phyloP scores from a whole-genome alignment of 2,888 invertebrate genomes.

The Hirtodrosophila alboralis region DNA sequence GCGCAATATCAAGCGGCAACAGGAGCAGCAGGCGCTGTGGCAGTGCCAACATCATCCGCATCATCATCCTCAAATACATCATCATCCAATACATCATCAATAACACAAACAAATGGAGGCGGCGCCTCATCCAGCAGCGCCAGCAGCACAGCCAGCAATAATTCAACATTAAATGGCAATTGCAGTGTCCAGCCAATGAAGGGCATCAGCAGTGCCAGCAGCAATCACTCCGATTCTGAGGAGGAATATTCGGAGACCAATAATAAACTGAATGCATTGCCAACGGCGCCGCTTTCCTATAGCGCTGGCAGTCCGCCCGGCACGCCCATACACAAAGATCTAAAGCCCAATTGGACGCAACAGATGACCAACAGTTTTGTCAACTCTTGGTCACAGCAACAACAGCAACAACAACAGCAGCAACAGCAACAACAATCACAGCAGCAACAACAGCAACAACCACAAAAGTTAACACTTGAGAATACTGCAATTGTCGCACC shows the following conservation, averaged over 20 bases:
- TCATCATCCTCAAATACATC: no score
- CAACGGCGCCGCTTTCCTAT: slow-evolving; percentile 83
- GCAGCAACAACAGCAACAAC: slow-evolving; percentile 64
- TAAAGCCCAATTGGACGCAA: slow-evolving; percentile 83
- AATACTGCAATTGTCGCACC: slow-evolving; percentile 52
- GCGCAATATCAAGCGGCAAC: slow-evolving; percentile 84
- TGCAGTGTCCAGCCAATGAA: slow-evolving; percentile 72
- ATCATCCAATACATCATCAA: no score
- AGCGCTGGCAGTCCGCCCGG: slow-evolving; percentile 85
- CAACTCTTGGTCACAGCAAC: slow-evolving; percentile 83
- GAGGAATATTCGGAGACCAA: slow-evolving; percentile 86
- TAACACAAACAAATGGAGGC: no score
- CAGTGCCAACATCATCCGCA: slow-evolving; percentile 42
- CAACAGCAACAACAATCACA: slow-evolving; percentile 54
- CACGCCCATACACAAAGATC: slow-evolving; percentile 87
- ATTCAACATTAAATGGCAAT: slow-evolving; percentile 64
- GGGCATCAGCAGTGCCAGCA: slow-evolving; percentile 86
- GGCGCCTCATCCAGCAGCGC: slow-evolving; percentile 16
- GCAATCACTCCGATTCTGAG: slow-evolving; percentile 92
- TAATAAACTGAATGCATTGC: slow-evolving; percentile 42
- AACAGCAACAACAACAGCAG: slow-evolving; percentile 64
- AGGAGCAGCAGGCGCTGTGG: slow-evolving; percentile 11
- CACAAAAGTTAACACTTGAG: slow-evolving; percentile 71
- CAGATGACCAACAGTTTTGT: slow-evolving; percentile 84
- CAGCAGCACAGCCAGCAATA: slow-evolving; percentile 67